These are phyloP conservation scores for Apamea anceps DNA, from an alignment of 2,888 invertebrate genomes.

Conservation along the genomic window DNA sequence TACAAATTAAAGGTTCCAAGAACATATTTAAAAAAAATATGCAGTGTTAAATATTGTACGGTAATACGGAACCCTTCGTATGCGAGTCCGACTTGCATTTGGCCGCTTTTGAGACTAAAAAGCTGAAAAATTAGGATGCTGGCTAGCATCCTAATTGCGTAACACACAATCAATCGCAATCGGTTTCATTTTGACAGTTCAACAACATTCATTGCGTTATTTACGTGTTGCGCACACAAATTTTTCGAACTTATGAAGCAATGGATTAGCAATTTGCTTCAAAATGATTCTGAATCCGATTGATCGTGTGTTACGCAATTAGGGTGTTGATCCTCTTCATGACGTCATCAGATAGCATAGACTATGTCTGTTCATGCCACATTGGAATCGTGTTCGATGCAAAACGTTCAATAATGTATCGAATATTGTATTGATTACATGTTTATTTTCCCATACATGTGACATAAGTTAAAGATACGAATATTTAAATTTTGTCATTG, in stretches of 20 bases:
- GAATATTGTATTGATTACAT: slow-evolving; percentile 12
- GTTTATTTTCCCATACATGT: slow-evolving; percentile 17
- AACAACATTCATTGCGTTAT: too few species aligned
- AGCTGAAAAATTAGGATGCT: too few species aligned
- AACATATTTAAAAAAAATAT: not conserved
- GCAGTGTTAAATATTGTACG: not conserved
- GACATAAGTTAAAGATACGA: not conserved
- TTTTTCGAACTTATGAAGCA: too few species aligned
- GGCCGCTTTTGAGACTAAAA: not conserved
- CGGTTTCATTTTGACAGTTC: too few species aligned
- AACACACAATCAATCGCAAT: too few species aligned
- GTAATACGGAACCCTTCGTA: not conserved
- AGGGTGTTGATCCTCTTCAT: not conserved
- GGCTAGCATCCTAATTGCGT: too few species aligned
- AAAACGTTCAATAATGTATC: slow-evolving; percentile 39
- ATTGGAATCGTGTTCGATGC: slow-evolving; percentile 22
- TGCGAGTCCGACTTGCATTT: not conserved
- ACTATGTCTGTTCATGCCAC: slow-evolving; percentile 31
- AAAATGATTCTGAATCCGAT: too few species aligned
- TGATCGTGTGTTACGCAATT: too few species aligned
- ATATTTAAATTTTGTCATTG: slow-evolving; percentile 6
- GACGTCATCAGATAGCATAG: slow-evolving; percentile 31
- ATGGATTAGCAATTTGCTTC: too few species aligned
- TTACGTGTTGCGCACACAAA: too few species aligned
- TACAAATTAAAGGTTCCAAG: too few species aligned